These are phyloP conservation scores for Pogonus chalceus DNA, from an alignment of 1,140 invertebrate species.

Conservation along the genomic window DNA sequence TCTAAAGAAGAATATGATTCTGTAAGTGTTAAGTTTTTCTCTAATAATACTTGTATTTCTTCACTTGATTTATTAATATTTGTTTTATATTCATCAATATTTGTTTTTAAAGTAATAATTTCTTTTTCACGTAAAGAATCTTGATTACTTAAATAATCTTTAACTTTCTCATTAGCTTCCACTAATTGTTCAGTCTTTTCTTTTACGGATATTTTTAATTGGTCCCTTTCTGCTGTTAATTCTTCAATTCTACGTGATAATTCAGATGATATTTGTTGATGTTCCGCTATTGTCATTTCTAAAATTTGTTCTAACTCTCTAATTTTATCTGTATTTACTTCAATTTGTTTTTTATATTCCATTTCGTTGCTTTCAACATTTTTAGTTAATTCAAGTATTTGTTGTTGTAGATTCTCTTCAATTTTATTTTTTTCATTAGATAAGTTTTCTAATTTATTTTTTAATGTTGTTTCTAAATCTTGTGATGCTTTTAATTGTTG, in stretches of 20 bases:
- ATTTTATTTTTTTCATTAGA: background rate
- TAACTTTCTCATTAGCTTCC: background rate
- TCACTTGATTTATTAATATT: too few species aligned
- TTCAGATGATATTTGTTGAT: background rate
- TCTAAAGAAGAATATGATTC: background rate
- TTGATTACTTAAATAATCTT: background rate
- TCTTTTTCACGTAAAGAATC: background rate
- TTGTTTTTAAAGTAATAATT: background rate
- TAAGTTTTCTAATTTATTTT: background rate
- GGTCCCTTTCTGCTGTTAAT: background rate
- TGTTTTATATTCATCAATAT: background rate
- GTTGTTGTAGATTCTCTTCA: background rate
- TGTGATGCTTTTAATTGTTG: conserved; percentile 32
- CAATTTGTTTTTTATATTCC: background rate
- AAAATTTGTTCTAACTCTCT: conserved; percentile 4
- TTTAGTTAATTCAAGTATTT: background rate
- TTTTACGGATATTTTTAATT: background rate
- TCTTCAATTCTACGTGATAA: background rate
- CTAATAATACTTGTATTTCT: background rate
- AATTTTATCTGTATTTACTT: background rate
- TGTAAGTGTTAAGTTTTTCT: background rate
- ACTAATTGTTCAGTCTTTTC: background rate
- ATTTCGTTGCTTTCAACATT: background rate
- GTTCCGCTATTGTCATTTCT: background rate
- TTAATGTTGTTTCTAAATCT: conserved; percentile 25